These are phyloP conservation scores for Hoplias malabaricus DNA, from an alignment of 2,113 vertebrate genomes.

Conservation along the genomic window DNA sequence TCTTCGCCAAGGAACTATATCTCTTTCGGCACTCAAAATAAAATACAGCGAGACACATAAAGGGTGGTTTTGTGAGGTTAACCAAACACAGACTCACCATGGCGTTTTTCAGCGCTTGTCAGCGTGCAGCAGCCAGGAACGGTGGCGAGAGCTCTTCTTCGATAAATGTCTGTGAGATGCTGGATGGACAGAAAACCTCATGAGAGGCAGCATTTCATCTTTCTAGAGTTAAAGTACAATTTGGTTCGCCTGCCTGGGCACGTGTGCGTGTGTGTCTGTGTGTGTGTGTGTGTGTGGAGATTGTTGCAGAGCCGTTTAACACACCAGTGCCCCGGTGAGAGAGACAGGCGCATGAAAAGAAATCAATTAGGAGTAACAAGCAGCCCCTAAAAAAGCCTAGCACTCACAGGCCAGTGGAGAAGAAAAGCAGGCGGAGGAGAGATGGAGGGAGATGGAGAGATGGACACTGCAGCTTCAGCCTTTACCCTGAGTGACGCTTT, in stretches of 20 bases:
- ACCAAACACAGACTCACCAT: conserved; percentile 53
- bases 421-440: conserved; percentile 39
- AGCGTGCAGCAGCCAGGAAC: conserved; percentile 32
- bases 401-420: conserved; percentile 40
- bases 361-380: conserved; percentile 64
- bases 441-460: conserved; percentile 21
- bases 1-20: conserved; percentile 27
- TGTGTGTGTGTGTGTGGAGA: neutral
- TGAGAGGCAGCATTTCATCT: conserved; percentile 57
- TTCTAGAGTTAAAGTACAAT: conserved; percentile 59
- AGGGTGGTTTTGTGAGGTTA: conserved; percentile 36
- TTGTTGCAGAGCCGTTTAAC: conserved; percentile 53
- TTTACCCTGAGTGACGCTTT: conserved; percentile 16
- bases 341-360: conserved; percentile 59
- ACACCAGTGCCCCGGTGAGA: conserved; percentile 57
- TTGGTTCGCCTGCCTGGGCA: conserved; percentile 48
- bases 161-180: conserved; percentile 49
- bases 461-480: conserved; percentile 3
- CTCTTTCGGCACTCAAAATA: conserved; percentile 19
- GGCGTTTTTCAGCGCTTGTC: conserved; percentile 52
- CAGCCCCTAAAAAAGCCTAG: conserved; percentile 30
- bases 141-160: conserved; percentile 44
- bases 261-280: neutral
- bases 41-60: conserved; percentile 24
- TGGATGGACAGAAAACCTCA: conserved; percentile 50